Conservation (phyloP, 2,888 invertebrate genomes). For the Chaetogeoica ovagalla region DNA sequence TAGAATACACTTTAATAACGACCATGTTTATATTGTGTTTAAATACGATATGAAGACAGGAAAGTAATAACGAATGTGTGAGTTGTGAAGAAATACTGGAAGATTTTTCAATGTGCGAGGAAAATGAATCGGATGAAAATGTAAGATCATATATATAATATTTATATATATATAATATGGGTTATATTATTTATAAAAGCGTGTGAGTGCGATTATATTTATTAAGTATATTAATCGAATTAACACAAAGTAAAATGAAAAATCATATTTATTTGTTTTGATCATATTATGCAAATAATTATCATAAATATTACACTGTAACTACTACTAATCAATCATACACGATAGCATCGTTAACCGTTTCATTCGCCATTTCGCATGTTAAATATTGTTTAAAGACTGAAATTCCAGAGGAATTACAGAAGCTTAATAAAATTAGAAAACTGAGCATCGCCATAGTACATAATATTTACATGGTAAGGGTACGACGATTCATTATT, state of each 20-base stretch:
- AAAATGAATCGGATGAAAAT: background rate
- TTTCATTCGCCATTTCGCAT: background rate
- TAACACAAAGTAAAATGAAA: no score
- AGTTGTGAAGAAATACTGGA: background rate
- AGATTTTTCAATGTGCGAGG: background rate
- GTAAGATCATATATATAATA: background rate
- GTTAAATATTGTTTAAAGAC: slow-evolving; percentile 2
- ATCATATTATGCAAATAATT: background rate
- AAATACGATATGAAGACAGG: background rate
- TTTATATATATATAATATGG: no score
- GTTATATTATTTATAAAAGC: no score
- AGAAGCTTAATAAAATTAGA: slow-evolving; percentile 18
- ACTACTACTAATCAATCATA: background rate
- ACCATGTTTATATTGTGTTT: background rate
- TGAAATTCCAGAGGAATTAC: slow-evolving; percentile 12
- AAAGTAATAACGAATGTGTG: background rate
- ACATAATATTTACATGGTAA: slow-evolving; percentile 18
- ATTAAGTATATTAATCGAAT: no score
- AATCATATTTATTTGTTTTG: no score
- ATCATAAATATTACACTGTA: background rate
- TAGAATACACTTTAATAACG: background rate
- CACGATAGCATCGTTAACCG: background rate
- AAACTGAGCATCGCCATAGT: background rate
- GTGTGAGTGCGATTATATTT: no score
- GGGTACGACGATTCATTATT: slow-evolving; percentile 6